These are phyloP conservation scores for Tokudaia muenninki DNA, from an alignment of 2,797 vertebrate species.

Conservation along the genomic window DNA sequence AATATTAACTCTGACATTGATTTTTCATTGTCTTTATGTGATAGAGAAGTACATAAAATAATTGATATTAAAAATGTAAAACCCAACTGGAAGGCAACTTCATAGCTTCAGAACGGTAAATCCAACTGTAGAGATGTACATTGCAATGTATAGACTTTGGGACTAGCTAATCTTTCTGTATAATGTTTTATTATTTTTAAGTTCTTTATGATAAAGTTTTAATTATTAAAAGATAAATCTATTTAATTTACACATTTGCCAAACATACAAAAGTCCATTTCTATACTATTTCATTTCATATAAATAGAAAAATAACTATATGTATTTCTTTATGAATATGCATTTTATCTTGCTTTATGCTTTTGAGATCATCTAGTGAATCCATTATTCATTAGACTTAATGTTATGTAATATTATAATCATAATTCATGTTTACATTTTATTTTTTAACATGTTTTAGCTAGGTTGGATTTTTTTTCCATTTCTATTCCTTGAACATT, in stretches of 20 bases:
- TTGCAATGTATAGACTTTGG: neutral
- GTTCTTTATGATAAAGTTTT: neutral
- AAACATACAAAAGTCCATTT: neutral
- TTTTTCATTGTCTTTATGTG: neutral
- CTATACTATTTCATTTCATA: neutral
- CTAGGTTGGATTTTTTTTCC: neutral
- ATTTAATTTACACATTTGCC: neutral
- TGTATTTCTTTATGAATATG: neutral
- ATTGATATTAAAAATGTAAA: neutral
- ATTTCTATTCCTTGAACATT: neutral
- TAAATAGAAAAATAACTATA: neutral
- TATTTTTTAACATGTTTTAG: neutral
- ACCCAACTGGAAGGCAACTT: neutral
- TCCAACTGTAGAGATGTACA: neutral
- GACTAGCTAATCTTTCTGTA: neutral
- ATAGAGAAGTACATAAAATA: neutral
- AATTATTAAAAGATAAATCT: neutral
- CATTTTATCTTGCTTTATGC: neutral
- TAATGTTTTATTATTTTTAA: neutral
- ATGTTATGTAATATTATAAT: neutral
- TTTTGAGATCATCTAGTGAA: neutral
- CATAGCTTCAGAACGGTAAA: neutral
- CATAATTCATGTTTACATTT: neutral
- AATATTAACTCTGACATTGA: neutral
- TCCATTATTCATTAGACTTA: neutral